Percentiles rank a stretch among this genome's conserved stretches.
These are phyloP conservation scores for Brachirus orientalis DNA, from an alignment of 2,113 vertebrate species.

Conservation along the genomic window DNA sequence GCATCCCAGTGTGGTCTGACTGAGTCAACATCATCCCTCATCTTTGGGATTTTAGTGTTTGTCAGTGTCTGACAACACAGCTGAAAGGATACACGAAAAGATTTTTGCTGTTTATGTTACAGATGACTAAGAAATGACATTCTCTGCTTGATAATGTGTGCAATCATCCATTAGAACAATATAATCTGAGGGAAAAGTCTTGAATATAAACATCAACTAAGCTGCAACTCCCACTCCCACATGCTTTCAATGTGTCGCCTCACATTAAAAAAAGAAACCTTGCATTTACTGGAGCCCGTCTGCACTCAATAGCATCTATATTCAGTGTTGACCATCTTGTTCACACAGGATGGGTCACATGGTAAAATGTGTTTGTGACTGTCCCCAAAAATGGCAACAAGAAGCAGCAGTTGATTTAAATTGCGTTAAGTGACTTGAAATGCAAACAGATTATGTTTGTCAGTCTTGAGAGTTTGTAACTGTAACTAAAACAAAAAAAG, in stretches of 20 bases:
- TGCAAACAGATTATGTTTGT: background rate
- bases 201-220: slow-evolving; percentile 26
- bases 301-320: slow-evolving; percentile 21
- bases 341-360: too few relatives aligned
- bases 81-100: background rate
- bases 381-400: background rate
- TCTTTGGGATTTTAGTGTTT: background rate
- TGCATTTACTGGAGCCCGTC: too few relatives aligned
- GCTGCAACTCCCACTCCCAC: background rate
- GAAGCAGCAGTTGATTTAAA: slow-evolving; percentile 9
- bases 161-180: slow-evolving; percentile 9
- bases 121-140: background rate
- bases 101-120: slow-evolving; percentile 13
- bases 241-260: background rate
- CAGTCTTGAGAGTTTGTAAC: too few relatives aligned
- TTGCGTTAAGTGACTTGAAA: background rate
- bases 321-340: background rate
- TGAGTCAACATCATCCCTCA: slow-evolving; percentile 1
- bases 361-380: background rate
- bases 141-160: background rate
- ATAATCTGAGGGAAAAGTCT: background rate
- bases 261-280: too few relatives aligned
- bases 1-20: too few relatives aligned
- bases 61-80: background rate
- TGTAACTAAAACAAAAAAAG: too few relatives aligned